Evolutionary conservation across 2,888 invertebrate species (phyloP), one percentile per base, ranked within the genome.

Genomic region (Drosophila lacicola): DNA sequence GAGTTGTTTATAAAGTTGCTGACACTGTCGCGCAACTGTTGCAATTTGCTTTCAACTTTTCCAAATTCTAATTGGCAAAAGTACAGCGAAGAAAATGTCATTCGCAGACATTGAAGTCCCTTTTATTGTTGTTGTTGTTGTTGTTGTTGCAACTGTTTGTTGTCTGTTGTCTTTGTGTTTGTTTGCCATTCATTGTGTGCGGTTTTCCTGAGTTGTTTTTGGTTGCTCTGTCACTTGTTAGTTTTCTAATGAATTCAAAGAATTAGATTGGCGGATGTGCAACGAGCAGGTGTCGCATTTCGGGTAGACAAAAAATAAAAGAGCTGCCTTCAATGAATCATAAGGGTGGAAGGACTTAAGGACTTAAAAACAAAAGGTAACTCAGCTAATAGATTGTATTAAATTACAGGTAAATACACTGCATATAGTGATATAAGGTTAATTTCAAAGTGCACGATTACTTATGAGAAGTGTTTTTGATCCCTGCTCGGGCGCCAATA

Each of bases 31-130:
- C 62, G 56, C 80, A 83, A 87, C 72, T 89, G 88, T 75, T 81
- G 79, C 87, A 83, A 83, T 84, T 89, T 80, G 81, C 82, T 87
- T 62, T 53, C 67, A 84, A 83, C 70, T 87, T 86, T 87, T 81
- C 74, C 82, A 70, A 84, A 89, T 78, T 89, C 79, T 84, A 89
- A 89, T 88, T 89, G 89, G 85, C 70, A 81, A 87, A 82, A 82
- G 63, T 79, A 64, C 80, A 63, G 56, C 65, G 41, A 60, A 68
- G 66, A 78, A 83, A 80, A 58, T 84, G 84, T 87, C 88, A 83
- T 56, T 70, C 65, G 66, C 88, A 87, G 84, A 70, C 64, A 68
- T 45, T 53, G 56, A 61, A 78, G 57, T 74, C 47, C 53, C 14
- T 50, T 42, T 13, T 36, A 1, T 19, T 37, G 39, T 39, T 65